These are phyloP conservation scores for Dendrophyllia cribrosa DNA, from an alignment of 64 coral and sea anemone genomes.

Conservation along the genomic window DNA sequence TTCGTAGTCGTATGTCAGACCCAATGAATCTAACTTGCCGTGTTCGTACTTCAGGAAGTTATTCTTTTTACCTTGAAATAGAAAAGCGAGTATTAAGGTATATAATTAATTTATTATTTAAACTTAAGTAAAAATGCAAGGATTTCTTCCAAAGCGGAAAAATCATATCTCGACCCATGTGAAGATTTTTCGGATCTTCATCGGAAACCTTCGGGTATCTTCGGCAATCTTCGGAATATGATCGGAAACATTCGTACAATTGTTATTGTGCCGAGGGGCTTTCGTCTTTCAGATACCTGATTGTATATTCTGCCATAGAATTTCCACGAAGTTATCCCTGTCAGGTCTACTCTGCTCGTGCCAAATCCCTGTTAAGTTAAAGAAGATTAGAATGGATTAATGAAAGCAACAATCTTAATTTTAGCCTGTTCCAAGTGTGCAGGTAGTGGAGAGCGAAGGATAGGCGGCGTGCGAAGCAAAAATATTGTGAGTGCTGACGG, in stretches of 20 bases:
- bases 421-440: too few relatives aligned
- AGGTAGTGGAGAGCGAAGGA: too few relatives aligned
- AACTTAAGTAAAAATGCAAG: not conserved
- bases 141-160: not conserved
- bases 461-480: too few relatives aligned
- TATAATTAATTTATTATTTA: not conserved
- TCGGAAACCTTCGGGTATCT: too few relatives aligned
- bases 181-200: not conserved
- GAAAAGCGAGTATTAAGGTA: not conserved
- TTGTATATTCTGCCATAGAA: constrained; percentile 84
- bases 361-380: constrained; percentile 66
- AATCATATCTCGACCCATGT: too few relatives aligned
- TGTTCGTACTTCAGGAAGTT: constrained; percentile 88
- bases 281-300: constrained; percentile 7
- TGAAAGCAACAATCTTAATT: too few relatives aligned
- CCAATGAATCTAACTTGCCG: constrained; percentile 65
- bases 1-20: constrained; percentile 68
- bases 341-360: constrained; percentile 90
- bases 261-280: too few relatives aligned
- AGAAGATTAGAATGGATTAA: not conserved
- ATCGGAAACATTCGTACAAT: too few relatives aligned
- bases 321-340: constrained; percentile 73
- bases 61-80: constrained; percentile 47
- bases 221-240: too few relatives aligned
- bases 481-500: too few relatives aligned